These are phyloP conservation scores for Macrobrachium rosenbergii DNA, from an alignment of 1,140 invertebrate species.

Conservation along the genomic window DNA sequence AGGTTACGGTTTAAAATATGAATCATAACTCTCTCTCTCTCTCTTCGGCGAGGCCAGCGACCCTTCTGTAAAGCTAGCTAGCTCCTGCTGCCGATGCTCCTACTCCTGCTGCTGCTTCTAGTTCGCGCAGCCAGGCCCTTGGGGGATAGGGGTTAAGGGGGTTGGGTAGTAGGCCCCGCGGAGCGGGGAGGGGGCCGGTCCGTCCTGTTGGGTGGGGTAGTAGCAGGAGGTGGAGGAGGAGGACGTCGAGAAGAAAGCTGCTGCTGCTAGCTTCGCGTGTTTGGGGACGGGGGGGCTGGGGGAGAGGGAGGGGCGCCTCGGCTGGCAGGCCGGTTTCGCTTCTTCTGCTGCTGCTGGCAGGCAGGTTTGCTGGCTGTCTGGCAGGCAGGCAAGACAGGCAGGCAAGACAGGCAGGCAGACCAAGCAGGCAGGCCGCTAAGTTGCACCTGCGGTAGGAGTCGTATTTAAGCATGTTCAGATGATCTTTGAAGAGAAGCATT, in stretches of 20 bases:
- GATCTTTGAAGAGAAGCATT: no score
- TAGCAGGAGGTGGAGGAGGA: neutral
- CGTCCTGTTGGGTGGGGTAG: neutral
- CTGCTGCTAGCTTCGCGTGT: neutral
- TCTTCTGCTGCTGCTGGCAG: no score
- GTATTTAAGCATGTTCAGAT: no score
- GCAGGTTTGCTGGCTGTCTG: no score
- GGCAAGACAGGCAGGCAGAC: conserved; percentile 15
- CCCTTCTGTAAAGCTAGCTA: neutral
- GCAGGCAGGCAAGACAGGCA: no score
- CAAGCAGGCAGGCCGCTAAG: neutral
- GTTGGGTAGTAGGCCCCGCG: neutral
- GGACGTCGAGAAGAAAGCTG: neutral
- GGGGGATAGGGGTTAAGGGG: conserved; percentile 25
- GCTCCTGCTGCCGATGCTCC: neutral
- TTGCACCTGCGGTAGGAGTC: neutral
- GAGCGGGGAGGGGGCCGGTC: neutral
- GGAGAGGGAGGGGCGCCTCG: neutral
- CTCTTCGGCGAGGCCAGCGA: conserved; percentile 28
- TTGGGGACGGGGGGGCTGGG: neutral
- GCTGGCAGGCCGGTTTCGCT: no score
- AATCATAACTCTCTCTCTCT: conserved; percentile 53
- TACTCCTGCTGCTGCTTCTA: conserved; percentile 8
- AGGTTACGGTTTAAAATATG: conserved; percentile 53
- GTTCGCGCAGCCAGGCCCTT: conserved; percentile 35